phyloP scores from a whole-genome alignment of 1,140 invertebrate species.

The Drosophila repleta region DNA sequence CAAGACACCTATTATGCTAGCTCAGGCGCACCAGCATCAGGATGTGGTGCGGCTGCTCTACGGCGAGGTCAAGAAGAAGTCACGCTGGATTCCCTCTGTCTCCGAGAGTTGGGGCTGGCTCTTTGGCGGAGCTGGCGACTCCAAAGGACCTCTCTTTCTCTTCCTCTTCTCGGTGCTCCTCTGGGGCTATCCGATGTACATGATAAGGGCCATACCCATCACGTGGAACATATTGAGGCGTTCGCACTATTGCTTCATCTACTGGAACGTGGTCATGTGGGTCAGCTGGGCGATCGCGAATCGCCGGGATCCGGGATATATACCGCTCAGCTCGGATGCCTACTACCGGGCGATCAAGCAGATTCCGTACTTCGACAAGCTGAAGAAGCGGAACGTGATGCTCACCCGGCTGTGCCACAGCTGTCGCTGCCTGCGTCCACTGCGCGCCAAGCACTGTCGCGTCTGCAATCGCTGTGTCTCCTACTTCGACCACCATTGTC shows the following conservation, averaged over 20 bases:
- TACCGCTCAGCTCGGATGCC: conserved; percentile 93
- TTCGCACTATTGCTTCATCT: conserved; percentile 95
- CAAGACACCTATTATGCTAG: conserved; percentile 94
- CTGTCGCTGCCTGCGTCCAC: conserved; percentile 92
- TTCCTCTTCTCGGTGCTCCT: conserved; percentile 93
- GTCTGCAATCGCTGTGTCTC: conserved; percentile 96
- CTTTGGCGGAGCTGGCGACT: conserved; percentile 95
- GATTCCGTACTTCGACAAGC: conserved; percentile 95
- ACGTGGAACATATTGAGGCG: conserved; percentile 94
- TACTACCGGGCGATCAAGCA: conserved; percentile 95
- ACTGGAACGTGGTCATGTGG: conserved; percentile 96
- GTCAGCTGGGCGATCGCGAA: conserved; percentile 95
- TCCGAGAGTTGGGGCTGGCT: conserved; percentile 95
- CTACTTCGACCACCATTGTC: conserved; percentile 97
- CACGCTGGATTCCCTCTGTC: conserved; percentile 92
- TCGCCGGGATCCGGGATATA: conserved; percentile 93
- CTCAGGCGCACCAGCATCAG: conserved; percentile 92
- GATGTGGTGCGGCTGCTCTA: conserved; percentile 92
- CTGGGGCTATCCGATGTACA: conserved; percentile 97
- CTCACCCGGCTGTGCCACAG: conserved; percentile 95
- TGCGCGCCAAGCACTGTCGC: conserved; percentile 95
- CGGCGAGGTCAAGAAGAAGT: conserved; percentile 91
- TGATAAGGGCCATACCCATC: conserved; percentile 93
- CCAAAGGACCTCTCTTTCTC: conserved; percentile 93
- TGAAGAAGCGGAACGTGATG: conserved; percentile 93